Conservation (phyloP, 2,888 invertebrate genomes). For the Amiota mariae region DNA sequence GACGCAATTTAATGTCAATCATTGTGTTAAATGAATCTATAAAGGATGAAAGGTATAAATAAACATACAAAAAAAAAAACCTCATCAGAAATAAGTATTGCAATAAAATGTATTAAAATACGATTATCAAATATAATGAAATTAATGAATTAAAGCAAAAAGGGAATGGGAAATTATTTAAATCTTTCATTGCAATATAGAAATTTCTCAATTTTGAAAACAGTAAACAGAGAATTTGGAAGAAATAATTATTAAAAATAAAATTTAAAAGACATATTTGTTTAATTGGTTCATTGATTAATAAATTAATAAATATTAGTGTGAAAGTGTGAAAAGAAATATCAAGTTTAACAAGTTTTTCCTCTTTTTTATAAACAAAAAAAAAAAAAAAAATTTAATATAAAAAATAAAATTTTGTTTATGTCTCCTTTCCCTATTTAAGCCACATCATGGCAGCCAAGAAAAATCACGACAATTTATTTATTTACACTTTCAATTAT, state of each 20-base stretch:
- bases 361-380: not conserved
- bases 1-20: conserved; percentile 94
- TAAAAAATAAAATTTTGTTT: too few species aligned
- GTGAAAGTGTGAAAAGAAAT: conserved; percentile 41
- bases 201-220: too few species aligned
- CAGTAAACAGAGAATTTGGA: not conserved
- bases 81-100: conserved; percentile 18
- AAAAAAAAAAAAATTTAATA: not conserved
- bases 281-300: not conserved
- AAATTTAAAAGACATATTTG: not conserved
- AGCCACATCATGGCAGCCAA: too few species aligned
- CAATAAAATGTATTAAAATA: conserved; percentile 46
- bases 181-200: too few species aligned
- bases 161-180: conserved; percentile 28
- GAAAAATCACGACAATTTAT: not conserved
- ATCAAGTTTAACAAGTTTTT: conserved; percentile 52
- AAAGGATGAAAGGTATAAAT: conserved; percentile 11
- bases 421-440: too few species aligned
- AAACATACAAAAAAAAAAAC: conserved; percentile 6
- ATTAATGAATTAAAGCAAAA: not conserved
- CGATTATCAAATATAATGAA: conserved; percentile 29
- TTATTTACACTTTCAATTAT: conserved; percentile 39
- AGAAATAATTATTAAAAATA: conserved; percentile 20
- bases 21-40: conserved; percentile 88
- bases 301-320: conserved; percentile 50